Evolutionary conservation across 1,140 invertebrate genomes (phyloP), one percentile per base, ranked within the genome.

Genomic region (Frieseomelitta varia): DNA sequence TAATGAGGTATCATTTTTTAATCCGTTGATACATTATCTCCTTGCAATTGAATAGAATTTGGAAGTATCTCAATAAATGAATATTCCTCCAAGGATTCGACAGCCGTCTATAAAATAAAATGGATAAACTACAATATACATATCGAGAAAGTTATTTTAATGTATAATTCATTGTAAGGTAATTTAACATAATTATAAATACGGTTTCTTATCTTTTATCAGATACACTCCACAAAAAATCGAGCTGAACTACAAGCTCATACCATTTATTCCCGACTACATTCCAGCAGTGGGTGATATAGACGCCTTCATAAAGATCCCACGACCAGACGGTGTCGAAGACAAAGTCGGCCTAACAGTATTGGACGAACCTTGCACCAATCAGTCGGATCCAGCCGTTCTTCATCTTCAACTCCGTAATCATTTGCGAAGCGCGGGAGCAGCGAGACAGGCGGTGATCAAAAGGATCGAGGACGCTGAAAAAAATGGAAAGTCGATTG

Each of bases 241-340:
- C 69, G 98, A 99, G 86, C 95, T 99, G 24, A 98, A 98, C 34
- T 97, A 97, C 91, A 98, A 98, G 91, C 95, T 99, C 86, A 97
- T 97, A 90, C 98, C 99, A 1, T 99, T 99, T 92, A 97, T 99
- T 78, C 99, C 99, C 0, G 99, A 99, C 91, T 99, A 97, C 94
- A 98, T 99, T 90, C 99, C 99, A 34, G 98, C 99, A 15, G 99
- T 99, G 53, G 99, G 99, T 0, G 99, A 99, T 93, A 99, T 99
- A 90, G 99, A 99, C 95, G 98, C 99, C 12, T 99, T 99, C 94
- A 96, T 99, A 51, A 99, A 99, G 95, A 97, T 99, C 4, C 95
- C 96, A 30, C 96, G 98, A 34, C 98, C 98, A 1, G 97, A 99
- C 89, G 96, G 95, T 12, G 93, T 97, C 69, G 95, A 96, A 14